Evolutionary conservation across 2,797 vertebrate species (phyloP).

Genomic region (Intellagama lesueurii): DNA sequence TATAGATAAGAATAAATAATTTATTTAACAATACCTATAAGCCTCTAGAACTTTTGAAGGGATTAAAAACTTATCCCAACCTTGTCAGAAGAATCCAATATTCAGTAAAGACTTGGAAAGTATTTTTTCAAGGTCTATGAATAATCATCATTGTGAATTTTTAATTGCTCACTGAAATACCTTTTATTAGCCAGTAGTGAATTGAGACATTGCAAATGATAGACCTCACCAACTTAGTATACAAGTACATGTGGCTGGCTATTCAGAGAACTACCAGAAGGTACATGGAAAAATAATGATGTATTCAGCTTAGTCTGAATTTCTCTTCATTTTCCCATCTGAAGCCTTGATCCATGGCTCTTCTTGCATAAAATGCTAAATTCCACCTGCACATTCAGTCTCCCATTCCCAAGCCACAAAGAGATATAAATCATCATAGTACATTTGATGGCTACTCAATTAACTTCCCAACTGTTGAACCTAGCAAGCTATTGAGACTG

Average conservation of each 20-base stretch:
- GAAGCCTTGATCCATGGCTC: neutral
- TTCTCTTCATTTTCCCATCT: neutral
- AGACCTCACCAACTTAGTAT: neutral
- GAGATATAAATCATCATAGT: neutral
- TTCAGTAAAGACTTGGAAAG: neutral
- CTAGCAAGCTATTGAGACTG: neutral
- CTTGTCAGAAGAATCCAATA: neutral
- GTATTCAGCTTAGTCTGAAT: neutral
- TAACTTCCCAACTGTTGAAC: neutral
- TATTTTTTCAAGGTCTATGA: neutral
- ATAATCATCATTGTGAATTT: neutral
- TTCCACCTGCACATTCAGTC: neutral
- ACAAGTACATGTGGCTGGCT: neutral
- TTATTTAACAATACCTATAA: neutral
- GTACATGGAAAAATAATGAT: neutral
- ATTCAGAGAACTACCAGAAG: neutral
- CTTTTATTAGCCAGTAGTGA: constrained; percentile 4
- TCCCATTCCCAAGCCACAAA: neutral
- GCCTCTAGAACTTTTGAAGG: neutral
- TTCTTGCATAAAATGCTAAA: constrained; percentile 1
- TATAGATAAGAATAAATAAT: neutral
- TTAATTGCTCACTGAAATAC: neutral
- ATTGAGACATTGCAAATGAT: neutral
- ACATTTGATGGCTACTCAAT: neutral
- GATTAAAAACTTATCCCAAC: constrained; percentile 9